Evolutionary conservation across 1,140 invertebrate species (phyloP).

Genomic region (Hylaeus anthracinus): DNA sequence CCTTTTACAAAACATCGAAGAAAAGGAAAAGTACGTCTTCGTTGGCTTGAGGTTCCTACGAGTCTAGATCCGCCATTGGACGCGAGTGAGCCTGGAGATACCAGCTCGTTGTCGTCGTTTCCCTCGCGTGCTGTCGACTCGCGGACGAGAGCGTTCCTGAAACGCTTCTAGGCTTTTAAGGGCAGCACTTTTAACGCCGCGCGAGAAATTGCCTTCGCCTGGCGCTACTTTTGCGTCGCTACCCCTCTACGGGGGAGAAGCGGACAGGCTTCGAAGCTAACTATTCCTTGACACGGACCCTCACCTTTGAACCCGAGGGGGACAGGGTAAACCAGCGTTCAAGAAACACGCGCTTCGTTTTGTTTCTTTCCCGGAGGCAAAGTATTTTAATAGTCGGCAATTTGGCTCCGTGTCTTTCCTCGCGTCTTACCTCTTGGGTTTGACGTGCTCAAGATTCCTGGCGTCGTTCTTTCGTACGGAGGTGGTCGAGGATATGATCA

Average conservation of each 20-base stretch:
- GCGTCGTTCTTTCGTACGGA: too few relatives aligned
- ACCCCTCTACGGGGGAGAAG: not conserved
- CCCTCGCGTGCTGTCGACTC: not conserved
- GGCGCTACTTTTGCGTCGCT: not conserved
- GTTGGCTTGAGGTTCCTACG: too few relatives aligned
- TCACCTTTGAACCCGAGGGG: constrained; percentile 28
- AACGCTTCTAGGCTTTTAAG: constrained; percentile 34
- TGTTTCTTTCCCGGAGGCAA: not conserved
- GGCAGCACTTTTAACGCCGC: constrained; percentile 21
- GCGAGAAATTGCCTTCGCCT: constrained; percentile 16
- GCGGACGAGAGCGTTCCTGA: not conserved
- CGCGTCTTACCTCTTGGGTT: too few relatives aligned
- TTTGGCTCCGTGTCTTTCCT: not conserved
- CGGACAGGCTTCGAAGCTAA: not conserved
- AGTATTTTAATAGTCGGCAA: not conserved
- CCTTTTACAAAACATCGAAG: too few relatives aligned
- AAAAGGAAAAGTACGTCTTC: too few relatives aligned
- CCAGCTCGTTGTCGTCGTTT: not conserved
- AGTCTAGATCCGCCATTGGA: too few relatives aligned
- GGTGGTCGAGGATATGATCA: too few relatives aligned
- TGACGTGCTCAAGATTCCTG: too few relatives aligned
- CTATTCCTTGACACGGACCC: constrained; percentile 24
- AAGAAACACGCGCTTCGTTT: not conserved
- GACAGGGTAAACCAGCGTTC: constrained; percentile 2
- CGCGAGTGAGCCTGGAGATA: constrained; percentile 15